A percentile compares a stretch with the other conserved stretches of the same genome.
These are phyloP conservation scores for Sebastes kiyomatsui DNA, from an alignment of 2,797 vertebrate genomes.

Conservation along the genomic window DNA sequence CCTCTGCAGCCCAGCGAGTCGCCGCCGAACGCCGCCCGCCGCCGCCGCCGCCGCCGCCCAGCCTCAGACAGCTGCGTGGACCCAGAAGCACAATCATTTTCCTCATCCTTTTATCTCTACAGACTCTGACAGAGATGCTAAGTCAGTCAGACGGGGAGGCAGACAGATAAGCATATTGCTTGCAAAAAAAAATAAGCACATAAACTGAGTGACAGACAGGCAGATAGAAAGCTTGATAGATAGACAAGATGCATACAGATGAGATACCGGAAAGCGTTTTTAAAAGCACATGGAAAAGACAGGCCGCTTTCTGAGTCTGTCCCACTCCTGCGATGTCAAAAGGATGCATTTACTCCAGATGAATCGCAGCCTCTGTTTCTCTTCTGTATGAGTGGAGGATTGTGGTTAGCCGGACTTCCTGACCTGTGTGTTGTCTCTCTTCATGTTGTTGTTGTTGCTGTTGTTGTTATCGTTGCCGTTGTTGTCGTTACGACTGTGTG, in stretches of 20 bases:
- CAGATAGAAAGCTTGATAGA: constrained; percentile 15
- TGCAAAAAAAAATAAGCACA: constrained; percentile 67
- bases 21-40: not conserved
- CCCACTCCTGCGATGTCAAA: constrained; percentile 47
- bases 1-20: constrained; percentile 70
- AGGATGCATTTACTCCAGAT: constrained; percentile 61
- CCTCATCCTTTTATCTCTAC: constrained; percentile 47
- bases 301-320: constrained; percentile 53
- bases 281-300: constrained; percentile 66
- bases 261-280: constrained; percentile 47
- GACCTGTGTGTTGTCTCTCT: constrained; percentile 70
- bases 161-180: constrained; percentile 62
- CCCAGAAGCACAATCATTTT: constrained; percentile 77
- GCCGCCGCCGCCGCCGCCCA: constrained; percentile 21
- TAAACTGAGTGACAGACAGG: constrained; percentile 39
- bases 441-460: constrained; percentile 68
- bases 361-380: constrained; percentile 56
- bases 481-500: constrained; percentile 63
- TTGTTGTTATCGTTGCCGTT: constrained; percentile 55
- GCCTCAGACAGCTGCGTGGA: constrained; percentile 55
- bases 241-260: constrained; percentile 41
- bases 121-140: constrained; percentile 56
- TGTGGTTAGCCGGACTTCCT: constrained; percentile 66
- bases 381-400: constrained; percentile 63
- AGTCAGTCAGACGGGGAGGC: constrained; percentile 55